phyloP scores from a whole-genome alignment of 2,797 vertebrate genomes.

The Thaleichthys pacificus region DNA sequence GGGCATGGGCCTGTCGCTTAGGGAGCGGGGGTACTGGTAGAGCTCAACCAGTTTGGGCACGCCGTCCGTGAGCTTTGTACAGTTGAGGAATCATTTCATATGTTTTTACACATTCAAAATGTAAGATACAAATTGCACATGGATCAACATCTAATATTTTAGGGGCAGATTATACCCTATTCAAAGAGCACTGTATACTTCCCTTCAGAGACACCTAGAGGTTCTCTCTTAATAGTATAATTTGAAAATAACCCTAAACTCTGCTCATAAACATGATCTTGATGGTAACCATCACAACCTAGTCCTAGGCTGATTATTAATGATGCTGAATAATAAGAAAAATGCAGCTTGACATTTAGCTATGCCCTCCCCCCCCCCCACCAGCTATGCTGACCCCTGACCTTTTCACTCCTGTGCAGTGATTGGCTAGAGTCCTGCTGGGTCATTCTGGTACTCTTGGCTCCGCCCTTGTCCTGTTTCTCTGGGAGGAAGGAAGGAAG shows the following conservation, averaged over 20 bases:
- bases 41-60: conserved; percentile 58
- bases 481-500: conserved; percentile 5
- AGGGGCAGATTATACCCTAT: too few relatives aligned
- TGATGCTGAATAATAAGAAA: too few relatives aligned
- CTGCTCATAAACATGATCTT: too few relatives aligned
- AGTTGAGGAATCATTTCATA: background rate
- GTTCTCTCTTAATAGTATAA: too few relatives aligned
- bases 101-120: too few relatives aligned
- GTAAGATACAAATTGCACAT: too few relatives aligned
- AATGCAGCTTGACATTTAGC: background rate
- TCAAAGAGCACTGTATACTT: too few relatives aligned
- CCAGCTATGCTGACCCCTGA: conserved; percentile 43
- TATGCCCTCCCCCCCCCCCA: background rate
- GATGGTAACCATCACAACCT: too few relatives aligned
- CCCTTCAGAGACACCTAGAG: too few relatives aligned
- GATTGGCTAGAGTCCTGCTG: conserved; percentile 12
- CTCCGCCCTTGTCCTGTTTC: conserved; percentile 23
- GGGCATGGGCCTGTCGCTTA: conserved; percentile 30
- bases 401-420: conserved; percentile 35
- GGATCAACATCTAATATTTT: too few relatives aligned
- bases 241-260: too few relatives aligned
- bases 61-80: conserved; percentile 25
- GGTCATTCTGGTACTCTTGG: conserved; percentile 17
- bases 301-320: too few relatives aligned
- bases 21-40: conserved; percentile 52